Percentiles rank a stretch among this genome's conserved stretches.
Evolutionary conservation across 2,888 invertebrate species (phyloP).

Genomic region (Polylopha cassiicola): DNA sequence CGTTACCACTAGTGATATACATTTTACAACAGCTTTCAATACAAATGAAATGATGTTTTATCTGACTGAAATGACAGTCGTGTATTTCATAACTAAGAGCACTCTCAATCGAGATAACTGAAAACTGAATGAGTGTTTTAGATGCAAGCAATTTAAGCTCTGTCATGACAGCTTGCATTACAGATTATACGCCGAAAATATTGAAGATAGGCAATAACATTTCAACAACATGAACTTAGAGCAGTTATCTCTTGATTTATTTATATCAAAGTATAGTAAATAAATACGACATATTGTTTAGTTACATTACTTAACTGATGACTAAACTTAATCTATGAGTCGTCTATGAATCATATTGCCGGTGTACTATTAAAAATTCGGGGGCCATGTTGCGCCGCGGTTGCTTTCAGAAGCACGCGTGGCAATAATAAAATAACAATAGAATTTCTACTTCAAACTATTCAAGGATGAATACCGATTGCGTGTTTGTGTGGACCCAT

Average conservation of each 20-base stretch:
- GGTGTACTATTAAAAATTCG: conserved; percentile 31
- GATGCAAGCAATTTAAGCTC: conserved; percentile 17
- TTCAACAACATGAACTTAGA: too few species aligned
- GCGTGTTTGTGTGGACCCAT: conserved; percentile 49
- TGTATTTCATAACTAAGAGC: conserved; percentile 14
- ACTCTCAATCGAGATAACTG: conserved; percentile 18
- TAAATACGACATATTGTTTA: too few species aligned
- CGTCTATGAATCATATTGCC: too few species aligned
- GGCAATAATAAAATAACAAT: conserved; percentile 38
- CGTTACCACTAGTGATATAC: too few species aligned
- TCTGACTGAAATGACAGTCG: too few species aligned
- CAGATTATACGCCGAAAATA: conserved; percentile 2
- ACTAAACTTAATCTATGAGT: too few species aligned
- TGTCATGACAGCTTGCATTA: conserved; percentile 21
- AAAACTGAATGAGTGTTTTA: conserved; percentile 16
- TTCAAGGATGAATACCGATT: conserved; percentile 68
- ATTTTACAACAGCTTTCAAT: too few species aligned
- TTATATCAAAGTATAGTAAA: too few species aligned
- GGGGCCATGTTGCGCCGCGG: conserved; percentile 28
- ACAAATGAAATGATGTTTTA: too few species aligned
- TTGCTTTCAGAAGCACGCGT: conserved; percentile 44
- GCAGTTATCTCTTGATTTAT: too few species aligned
- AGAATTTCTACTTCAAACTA: conserved; percentile 47
- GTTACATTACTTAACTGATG: too few species aligned
- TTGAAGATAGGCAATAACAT: too few species aligned